Base-by-base conservation (phyloP, 2,888 invertebrate species). In the Harpalus rufipes region DNA sequence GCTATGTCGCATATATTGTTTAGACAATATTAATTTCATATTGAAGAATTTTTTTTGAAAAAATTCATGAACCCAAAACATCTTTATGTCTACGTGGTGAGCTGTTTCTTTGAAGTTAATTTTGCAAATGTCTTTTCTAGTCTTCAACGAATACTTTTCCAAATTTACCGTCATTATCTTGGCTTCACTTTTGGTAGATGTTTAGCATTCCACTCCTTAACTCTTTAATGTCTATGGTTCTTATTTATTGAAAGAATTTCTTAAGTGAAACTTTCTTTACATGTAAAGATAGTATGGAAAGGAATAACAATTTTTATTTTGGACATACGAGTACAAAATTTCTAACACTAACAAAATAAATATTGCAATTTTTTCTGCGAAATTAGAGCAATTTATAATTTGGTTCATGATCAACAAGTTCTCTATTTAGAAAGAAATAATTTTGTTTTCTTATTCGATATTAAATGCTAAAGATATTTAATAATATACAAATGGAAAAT, bases 211-310 rank as follows among this genome's bases (percentile, higher is more conserved):
- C 56, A 44, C 18, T 8, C 76, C 18, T 58, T 74, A 18, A 12
- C 7, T 72, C n/a, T 39, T 32, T 12, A 51, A 51, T 51, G 44
- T 82, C 82, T 68, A 14, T 82, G 81, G 39, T 59, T 59, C 39
- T 58, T 74, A 68, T 58, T 74, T 83, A 58, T 83, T 41, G 59
- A 76, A 51, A 59, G 63, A 83, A 83, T 83, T 83, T 74, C 83
- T 83, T 76, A 76, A 76, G 83, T 83, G 83, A 83, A 83, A 83
- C 83, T 83, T 83, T 83, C 83, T 83, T 83, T 83, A 76, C 74
- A 83, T 83, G 59, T 83, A 18, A 78, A 74, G 68, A 68, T 68
- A 41, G 68, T 39, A 39, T 74, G 14, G 18, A 14, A 25, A 14
- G 18, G 72, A 74, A 74, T 74, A 44, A 44, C 18, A 44, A 44